A percentile compares a stretch with the other conserved stretches of the same genome.
Conservation (phyloP, 2,113 vertebrate species). For the Podocnemis expansa region DNA sequence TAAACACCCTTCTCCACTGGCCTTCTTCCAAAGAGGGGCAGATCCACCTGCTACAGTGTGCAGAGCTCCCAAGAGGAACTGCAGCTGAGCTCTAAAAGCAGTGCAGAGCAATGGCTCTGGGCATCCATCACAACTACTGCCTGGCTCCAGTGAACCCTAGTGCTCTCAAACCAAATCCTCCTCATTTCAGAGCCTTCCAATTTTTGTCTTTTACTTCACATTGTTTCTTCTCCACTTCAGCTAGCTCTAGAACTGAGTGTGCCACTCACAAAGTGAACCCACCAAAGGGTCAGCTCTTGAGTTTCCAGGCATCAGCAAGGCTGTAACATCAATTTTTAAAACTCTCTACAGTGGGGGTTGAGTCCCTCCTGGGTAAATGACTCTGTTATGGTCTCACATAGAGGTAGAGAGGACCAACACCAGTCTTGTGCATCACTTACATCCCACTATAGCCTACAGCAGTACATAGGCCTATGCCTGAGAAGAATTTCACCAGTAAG, state of each 20-base stretch:
- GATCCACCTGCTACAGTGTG: not conserved
- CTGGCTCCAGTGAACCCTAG: not conserved
- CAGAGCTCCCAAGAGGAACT: not conserved
- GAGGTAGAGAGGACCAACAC: not conserved
- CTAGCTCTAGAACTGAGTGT: not conserved
- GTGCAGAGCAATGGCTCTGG: not conserved
- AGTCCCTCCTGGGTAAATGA: not conserved
- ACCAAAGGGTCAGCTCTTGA: not conserved
- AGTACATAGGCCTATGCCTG: not conserved
- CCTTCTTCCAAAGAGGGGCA: not conserved
- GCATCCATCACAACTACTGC: not conserved
- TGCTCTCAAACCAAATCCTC: no score
- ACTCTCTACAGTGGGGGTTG: not conserved
- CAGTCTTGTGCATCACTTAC: not conserved
- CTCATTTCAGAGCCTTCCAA: not conserved
- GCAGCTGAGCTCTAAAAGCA: not conserved
- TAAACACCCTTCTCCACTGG: not conserved
- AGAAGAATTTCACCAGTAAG: not conserved
- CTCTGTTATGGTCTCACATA: not conserved
- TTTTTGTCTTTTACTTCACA: not conserved
- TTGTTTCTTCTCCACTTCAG: not conserved
- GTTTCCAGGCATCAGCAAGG: not conserved
- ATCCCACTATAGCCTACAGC: not conserved
- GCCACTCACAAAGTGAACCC: not conserved
- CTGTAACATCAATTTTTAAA: not conserved